A percentile compares a stretch with the other conserved stretches of the same genome.
phyloP scores from a whole-genome alignment of 2,888 invertebrate species.

The Danaus chrysippus region DNA sequence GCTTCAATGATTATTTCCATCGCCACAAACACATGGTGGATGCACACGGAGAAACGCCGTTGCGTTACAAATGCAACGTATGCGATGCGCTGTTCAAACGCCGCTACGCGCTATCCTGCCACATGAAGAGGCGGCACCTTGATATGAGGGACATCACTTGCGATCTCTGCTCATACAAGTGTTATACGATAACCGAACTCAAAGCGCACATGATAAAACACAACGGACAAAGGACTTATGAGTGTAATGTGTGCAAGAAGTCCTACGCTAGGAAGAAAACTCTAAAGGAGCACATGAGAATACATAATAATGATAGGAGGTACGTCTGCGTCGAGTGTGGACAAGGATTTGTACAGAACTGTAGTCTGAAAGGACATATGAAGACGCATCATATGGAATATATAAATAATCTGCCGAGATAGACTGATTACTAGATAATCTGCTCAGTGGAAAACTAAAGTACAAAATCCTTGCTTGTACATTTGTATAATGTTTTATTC shows the following conservation, averaged over 20 bases:
- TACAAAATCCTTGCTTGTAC: too few relatives aligned
- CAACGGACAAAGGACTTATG: conserved; percentile 42
- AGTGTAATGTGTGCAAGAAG: conserved; percentile 64
- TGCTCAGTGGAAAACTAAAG: too few relatives aligned
- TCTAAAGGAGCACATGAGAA: conserved; percentile 49
- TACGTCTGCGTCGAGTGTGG: conserved; percentile 68
- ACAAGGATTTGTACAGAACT: conserved; percentile 66
- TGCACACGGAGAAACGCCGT: conserved; percentile 50
- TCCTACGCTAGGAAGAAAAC: conserved; percentile 51
- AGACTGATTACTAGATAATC: background rate
- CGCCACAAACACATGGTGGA: conserved; percentile 61
- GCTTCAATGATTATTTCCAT: conserved; percentile 57
- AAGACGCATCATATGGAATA: conserved; percentile 54
- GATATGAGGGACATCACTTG: conserved; percentile 51
- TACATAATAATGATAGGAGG: conserved; percentile 55
- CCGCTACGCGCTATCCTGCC: conserved; percentile 45
- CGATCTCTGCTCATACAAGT: conserved; percentile 48
- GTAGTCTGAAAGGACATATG: conserved; percentile 67
- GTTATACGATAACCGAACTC: conserved; percentile 46
- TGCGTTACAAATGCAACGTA: conserved; percentile 60
- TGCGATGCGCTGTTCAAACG: conserved; percentile 40
- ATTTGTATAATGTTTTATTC: too few relatives aligned
- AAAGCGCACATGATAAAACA: conserved; percentile 49
- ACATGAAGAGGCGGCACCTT: conserved; percentile 61
- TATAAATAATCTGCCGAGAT: background rate